Evolutionary conservation across 2,888 invertebrate species (phyloP).

Genomic region (Pyrgus malvae): DNA sequence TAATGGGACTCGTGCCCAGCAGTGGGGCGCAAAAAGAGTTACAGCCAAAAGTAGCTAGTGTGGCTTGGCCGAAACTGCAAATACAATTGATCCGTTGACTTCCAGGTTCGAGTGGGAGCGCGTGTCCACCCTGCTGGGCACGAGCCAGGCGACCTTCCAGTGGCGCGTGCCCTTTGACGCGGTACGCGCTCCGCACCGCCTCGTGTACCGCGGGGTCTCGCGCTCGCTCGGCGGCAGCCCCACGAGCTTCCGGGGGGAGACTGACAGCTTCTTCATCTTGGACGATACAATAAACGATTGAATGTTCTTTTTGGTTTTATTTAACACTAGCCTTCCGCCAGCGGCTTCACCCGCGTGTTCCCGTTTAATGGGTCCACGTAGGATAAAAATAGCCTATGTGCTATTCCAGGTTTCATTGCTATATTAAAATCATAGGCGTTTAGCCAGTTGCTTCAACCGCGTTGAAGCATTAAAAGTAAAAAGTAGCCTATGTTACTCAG

Average conservation of each 20-base stretch:
- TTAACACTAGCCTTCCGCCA: background rate
- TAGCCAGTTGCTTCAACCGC: too few species aligned
- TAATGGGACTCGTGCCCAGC: too few species aligned
- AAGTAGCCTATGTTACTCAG: too few species aligned
- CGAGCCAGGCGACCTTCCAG: constrained; percentile 87
- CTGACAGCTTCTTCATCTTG: constrained; percentile 49
- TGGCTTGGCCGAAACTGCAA: too few species aligned
- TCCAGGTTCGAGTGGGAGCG: constrained; percentile 91
- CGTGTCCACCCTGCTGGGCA: constrained; percentile 85
- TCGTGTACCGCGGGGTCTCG: constrained; percentile 90
- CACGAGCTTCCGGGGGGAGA: constrained; percentile 83
- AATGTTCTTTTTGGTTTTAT: background rate
- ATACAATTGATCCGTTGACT: background rate
- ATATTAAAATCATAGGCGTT: too few species aligned
- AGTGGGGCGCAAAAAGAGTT: too few species aligned
- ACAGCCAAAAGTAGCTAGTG: too few species aligned
- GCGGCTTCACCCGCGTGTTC: background rate
- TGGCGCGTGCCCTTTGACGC: constrained; percentile 89
- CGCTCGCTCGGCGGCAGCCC: constrained; percentile 84
- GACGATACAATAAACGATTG: background rate
- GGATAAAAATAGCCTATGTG: background rate
- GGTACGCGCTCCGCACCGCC: constrained; percentile 86
- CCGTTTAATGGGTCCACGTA: too few species aligned
- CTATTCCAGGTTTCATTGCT: too few species aligned
- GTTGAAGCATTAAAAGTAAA: too few species aligned